A percentile compares a stretch with the other conserved stretches of the same genome.
Evolutionary conservation across 2,113 vertebrate species (phyloP).

Genomic region (Pterophyllum scalare): DNA sequence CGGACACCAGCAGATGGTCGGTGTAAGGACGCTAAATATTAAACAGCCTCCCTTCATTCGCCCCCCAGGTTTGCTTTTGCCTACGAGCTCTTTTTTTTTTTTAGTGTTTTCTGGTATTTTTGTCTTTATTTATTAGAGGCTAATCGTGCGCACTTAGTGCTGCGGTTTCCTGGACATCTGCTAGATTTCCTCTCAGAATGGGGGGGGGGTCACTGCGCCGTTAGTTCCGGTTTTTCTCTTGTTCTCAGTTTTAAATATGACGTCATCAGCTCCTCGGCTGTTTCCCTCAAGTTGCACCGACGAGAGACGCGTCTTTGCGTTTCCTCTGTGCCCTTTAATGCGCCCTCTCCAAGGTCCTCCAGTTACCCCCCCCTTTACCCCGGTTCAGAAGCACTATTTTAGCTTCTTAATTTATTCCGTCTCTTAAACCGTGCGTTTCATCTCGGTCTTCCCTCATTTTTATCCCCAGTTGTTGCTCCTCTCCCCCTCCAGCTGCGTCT

Average conservation of each 20-base stretch:
- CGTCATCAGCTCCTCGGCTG: constrained; percentile 29
- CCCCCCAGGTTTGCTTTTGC: constrained; percentile 5
- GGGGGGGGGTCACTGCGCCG: neutral
- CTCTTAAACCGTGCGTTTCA: constrained; percentile 20
- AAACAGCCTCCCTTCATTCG: constrained; percentile 53
- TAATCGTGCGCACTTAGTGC: constrained; percentile 7
- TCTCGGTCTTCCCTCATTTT: constrained; percentile 8
- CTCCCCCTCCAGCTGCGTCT: neutral
- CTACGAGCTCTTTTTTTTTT: constrained; percentile 23
- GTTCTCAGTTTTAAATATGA: constrained; percentile 8
- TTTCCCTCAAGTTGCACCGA: neutral
- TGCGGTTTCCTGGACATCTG: constrained; percentile 40
- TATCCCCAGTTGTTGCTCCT: constrained; percentile 15
- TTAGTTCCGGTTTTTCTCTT: neutral
- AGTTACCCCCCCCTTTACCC: neutral
- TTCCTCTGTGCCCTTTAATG: neutral
- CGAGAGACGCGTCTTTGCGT: constrained; percentile 5
- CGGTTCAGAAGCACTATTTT: neutral
- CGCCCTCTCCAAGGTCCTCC: neutral
- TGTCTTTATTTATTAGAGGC: neutral
- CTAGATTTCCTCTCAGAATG: neutral
- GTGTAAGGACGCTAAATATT: constrained; percentile 79
- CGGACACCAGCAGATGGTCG: constrained; percentile 78
- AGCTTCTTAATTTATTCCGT: constrained; percentile 10
- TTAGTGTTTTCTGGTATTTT: neutral